Evolutionary conservation across 2,888 invertebrate species (phyloP), one percentile per base, ranked within the genome.

Genomic region (Trisateles emortualis): DNA sequence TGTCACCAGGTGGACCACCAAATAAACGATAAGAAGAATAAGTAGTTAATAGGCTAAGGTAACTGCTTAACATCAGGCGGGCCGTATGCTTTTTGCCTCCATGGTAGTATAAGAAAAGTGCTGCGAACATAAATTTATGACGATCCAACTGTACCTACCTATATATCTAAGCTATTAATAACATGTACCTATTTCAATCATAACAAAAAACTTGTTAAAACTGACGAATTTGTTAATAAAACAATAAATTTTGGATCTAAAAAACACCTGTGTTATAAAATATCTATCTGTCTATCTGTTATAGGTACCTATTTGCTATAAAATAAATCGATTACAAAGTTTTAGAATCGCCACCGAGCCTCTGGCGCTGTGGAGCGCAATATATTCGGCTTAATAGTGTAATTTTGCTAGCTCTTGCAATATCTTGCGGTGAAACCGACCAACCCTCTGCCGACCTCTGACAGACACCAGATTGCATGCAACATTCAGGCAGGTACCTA

Each of bases 341-440:
- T 78, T 69, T 64, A 66, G 70, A 74, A 72, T 72, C 68, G 64
- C 78, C 66, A 64, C 60, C 69, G 59, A 65, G 68, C 66, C 64
- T 3, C 26, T 26, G n/a, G n/a, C n/a, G 72, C 67, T 75, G 75
- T 73, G 68, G 73, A 64, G 64, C 66, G 81, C 80, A 78, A 83
- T 83, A 83, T 83, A 83, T 83, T 83, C 70, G 70, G 76, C 75
- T 81, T 83, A 80, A 83, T 83, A 82, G 83, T 78, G 81, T 83
- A 83, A 84, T 83, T 84, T 81, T 80, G 80, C 78, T 76, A 76
- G 76, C 72, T 78, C 79, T 70, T 76, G 80, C 79, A 78, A 83
- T 84, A 83, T 82, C 84, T 84, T 84, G 83, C 76, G 84, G 83
- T 76, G 68, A 70, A 74, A 69, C 74, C 71, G 67, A 65, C 65